Evolutionary conservation across 2,797 vertebrate genomes (phyloP), one percentile per base, ranked within the genome.

Genomic region (Sus cebifrons): DNA sequence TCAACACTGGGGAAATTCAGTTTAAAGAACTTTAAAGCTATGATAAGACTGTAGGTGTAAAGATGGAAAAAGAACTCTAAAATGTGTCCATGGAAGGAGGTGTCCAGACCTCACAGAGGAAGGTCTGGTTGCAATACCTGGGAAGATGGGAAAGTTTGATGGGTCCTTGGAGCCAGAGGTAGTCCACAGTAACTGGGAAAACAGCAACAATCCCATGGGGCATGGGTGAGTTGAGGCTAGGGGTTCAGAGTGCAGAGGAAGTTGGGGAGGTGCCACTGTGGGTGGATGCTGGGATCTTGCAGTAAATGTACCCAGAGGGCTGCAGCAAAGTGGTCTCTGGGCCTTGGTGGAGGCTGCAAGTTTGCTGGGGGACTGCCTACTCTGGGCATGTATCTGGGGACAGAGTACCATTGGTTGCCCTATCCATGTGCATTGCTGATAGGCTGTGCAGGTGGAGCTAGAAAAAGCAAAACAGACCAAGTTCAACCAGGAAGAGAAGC

Each of bases 371-470:
- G 49, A 18, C 49, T 75, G 52, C 18, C n/a, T 90, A 2, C 15
- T 75, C 60, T 36, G 54, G 5, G 25, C 27, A 5, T 21, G 64
- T 2, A 54, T 25, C 49, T 62, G n/a, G 65, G 60, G 60, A 2
- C 5, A 20, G 52, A 75, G 23, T 17, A 32, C 27, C 3, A 4
- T 62, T 23, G 36, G 23, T 7, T 27, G 36, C 11, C 16, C 68
- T 15, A 49, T 5, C 27, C 49, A 23, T 2, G 2, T 4, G 29
- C 11, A 23, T 10, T 1, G 0, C 16, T 32, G 77, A 32, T 54
- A 14, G 36, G 70, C 21, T 12, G 8, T 78, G 13, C 7, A 40
- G 13, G 17, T 32, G 18, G 20, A 77, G 36, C 20, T 64, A 15
- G 12, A 16, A 64, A 64, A 91, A 85, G 49, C 21, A 56, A 49